phyloP scores from a whole-genome alignment of 2,113 vertebrate genomes.

The Diphyllodes magnificus region DNA sequence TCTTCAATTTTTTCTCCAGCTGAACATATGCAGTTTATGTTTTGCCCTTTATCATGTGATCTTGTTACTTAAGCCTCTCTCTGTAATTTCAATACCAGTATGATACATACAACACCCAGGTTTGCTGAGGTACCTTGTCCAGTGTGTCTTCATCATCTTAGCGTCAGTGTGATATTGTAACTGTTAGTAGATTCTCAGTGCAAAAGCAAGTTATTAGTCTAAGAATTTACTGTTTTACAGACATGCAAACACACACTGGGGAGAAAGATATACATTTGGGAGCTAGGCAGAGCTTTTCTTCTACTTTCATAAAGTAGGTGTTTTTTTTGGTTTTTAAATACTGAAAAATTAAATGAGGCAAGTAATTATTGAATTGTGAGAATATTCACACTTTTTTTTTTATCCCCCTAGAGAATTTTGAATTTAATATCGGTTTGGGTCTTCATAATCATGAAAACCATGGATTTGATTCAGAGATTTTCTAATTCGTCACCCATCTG shows the following conservation, averaged over 20 bases:
- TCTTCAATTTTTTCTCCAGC: not conserved
- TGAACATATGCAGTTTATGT: not conserved
- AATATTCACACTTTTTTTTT: not conserved
- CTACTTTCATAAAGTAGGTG: not conserved
- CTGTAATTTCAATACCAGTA: not conserved
- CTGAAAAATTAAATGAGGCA: not conserved
- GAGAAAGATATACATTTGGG: not conserved
- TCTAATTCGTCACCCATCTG: not conserved
- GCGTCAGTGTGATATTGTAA: not conserved
- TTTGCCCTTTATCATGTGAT: not conserved
- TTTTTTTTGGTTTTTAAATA: not conserved
- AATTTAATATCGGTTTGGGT: not conserved
- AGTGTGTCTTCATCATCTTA: not conserved
- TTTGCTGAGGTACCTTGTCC: not conserved
- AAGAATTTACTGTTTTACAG: not conserved
- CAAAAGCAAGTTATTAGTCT: not conserved
- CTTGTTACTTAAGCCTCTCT: not conserved
- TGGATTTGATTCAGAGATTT: not conserved
- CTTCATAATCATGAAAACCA: rapidly evolving
- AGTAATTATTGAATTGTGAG: not conserved
- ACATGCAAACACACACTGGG: not conserved
- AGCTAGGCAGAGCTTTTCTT: not conserved
- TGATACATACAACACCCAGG: not conserved
- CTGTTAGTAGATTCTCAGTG: not conserved
- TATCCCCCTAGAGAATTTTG: not conserved